Base-by-base conservation (phyloP, 2,797 vertebrate species). In the Gymnothorax reevesii region DNA sequence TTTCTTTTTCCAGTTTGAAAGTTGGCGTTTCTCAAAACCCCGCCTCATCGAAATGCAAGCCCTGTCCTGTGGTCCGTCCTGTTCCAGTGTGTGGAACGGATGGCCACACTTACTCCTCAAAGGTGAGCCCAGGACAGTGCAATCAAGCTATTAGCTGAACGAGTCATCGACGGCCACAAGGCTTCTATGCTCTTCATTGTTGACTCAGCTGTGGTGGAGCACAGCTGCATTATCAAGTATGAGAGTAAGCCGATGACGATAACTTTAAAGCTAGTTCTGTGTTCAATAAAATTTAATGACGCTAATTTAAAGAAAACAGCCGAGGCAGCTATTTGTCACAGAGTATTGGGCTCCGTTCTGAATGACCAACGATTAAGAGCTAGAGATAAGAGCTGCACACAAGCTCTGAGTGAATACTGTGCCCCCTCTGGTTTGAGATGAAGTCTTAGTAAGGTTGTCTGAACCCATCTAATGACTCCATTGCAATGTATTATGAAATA, bases 51-150 rank as follows among this genome's bases (percentile, higher is more conserved):
- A 96, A 96, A 91, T 99, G 98, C 94, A 97, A 95, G 89, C 96
- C 95, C 33, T 99, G 98, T 92, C 97, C 97, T 0, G 93, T 96
- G 90, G 95, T 96, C 88, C 97, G 96, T 90, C 96, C 96, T 83
- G 94, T 93, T 87, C 97, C 97, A 0, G 97, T 99, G 54, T 99
- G 98, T 93, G 98, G 98, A 89, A 98, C 97, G 57, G 98, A 99
- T 83, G 97, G 97, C 52, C 98, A 98, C 90, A 94, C 95, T 84
- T 99, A 99, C 90, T 98, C 97, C 88, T 97, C 97, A 89, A 97
- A 98, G 98, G 98, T 99, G 94, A 95, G 57, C 59, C 12, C 13
- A 2, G 52, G n/a, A 12, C 69, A 4, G 69, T 33, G 8, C 7
- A 25, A 12, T 33, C 10, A 27, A 27, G 0, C 17, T 71, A 88